Evolutionary conservation across 2,888 invertebrate genomes (phyloP).

Genomic region (Microdon myrmicae): DNA sequence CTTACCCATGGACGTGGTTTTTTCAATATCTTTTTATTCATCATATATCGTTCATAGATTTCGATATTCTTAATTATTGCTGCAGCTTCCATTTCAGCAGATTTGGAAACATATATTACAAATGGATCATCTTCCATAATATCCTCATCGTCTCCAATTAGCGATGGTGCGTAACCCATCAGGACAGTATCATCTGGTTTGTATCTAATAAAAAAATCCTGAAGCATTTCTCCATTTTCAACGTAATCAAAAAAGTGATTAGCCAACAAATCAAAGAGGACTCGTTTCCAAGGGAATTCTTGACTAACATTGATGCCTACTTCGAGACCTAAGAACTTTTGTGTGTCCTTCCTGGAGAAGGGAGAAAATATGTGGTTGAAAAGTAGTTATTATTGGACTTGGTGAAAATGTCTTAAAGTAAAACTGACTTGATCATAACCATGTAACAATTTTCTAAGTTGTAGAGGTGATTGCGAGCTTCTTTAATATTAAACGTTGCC

Average conservation of each 20-base stretch:
- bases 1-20: constrained; percentile 71
- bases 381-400: neutral
- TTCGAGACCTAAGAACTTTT: constrained; percentile 70
- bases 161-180: constrained; percentile 76
- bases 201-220: constrained; percentile 64
- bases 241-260: constrained; percentile 70
- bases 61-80: constrained; percentile 71
- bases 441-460: constrained; percentile 19
- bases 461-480: constrained; percentile 19
- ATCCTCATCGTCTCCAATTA: constrained; percentile 68
- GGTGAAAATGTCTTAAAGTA: too few relatives aligned
- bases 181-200: constrained; percentile 68
- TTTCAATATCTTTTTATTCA: constrained; percentile 71
- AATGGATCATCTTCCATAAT: constrained; percentile 74
- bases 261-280: constrained; percentile 72
- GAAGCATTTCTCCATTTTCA: constrained; percentile 67
- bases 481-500: constrained; percentile 8
- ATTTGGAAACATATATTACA: constrained; percentile 72
- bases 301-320: constrained; percentile 77
- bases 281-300: constrained; percentile 79
- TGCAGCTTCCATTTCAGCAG: constrained; percentile 66
- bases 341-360: constrained; percentile 53
- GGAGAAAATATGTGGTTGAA: too few relatives aligned
- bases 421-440: constrained; percentile 25
- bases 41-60: constrained; percentile 64